Percentiles rank a stretch among this genome's conserved stretches.
phyloP scores from a whole-genome alignment of 2,888 invertebrate genomes.

The Eumacrocentrus americanus region DNA sequence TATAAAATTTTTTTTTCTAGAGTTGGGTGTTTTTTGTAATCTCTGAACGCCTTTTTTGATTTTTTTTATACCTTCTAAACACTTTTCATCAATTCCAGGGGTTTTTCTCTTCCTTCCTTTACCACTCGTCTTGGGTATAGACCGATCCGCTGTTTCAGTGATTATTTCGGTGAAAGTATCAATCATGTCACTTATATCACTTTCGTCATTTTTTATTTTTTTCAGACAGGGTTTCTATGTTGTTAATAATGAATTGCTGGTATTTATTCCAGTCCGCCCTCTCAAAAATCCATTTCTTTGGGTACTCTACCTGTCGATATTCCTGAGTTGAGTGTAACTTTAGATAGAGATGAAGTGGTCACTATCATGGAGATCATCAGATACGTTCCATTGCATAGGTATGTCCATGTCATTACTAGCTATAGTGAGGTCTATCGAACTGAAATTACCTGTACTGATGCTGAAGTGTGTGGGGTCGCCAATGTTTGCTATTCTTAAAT shows the following conservation, averaged over 20 bases:
- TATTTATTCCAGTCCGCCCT: slow-evolving; percentile 31
- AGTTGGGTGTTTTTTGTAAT: slow-evolving; percentile 26
- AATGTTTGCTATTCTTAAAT: too few species aligned
- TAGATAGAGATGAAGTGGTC: too few species aligned
- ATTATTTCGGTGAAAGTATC: slow-evolving; percentile 20
- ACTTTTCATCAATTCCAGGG: slow-evolving; percentile 10
- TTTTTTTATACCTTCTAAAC: slow-evolving; percentile 12
- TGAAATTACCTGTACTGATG: too few species aligned
- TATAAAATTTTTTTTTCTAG: slow-evolving; percentile 28
- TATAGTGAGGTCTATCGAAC: too few species aligned
- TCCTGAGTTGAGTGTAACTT: too few species aligned
- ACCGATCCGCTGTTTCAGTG: slow-evolving; percentile 16
- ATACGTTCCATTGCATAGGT: too few species aligned
- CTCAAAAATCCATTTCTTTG: slow-evolving; percentile 32
- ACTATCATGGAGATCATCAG: too few species aligned
- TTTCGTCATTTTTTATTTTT: slow-evolving; percentile 4
- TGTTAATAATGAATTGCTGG: slow-evolving; percentile 18
- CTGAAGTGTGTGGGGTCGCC: too few species aligned
- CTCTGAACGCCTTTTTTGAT: slow-evolving; percentile 29
- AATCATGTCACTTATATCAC: slow-evolving; percentile 21
- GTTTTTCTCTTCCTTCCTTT: not conserved
- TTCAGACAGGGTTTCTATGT: too few species aligned
- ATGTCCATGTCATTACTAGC: too few species aligned
- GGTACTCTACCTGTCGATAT: too few species aligned
- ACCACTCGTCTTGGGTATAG: slow-evolving; percentile 12